A percentile compares a stretch with the other conserved stretches of the same genome.
phyloP scores from a whole-genome alignment of 2,113 vertebrate genomes.

The Gambusia holbrooki region DNA sequence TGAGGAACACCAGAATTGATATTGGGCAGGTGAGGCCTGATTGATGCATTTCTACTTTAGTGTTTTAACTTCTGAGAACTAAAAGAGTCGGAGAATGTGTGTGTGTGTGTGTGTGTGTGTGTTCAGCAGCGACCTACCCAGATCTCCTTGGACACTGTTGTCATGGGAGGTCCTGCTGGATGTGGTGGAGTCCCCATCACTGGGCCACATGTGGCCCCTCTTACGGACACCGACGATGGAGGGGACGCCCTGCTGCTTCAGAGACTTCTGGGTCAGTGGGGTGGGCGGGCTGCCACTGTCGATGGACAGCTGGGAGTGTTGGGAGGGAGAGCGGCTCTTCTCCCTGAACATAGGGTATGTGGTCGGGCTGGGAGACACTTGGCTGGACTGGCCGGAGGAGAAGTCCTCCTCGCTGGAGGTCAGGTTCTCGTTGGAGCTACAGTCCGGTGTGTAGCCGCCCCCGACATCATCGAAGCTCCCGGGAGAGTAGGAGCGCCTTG shows the following conservation, averaged over 20 bases:
- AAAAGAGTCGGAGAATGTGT: neutral
- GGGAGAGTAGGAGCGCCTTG: constrained; percentile 90
- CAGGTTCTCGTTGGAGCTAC: constrained; percentile 98
- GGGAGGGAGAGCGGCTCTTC: constrained; percentile 93
- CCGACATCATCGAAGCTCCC: constrained; percentile 91
- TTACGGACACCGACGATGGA: constrained; percentile 86
- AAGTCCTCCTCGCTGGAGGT: constrained; percentile 98
- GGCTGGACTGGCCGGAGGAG: constrained; percentile 94
- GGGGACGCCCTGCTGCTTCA: constrained; percentile 85
- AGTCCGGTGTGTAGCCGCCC: constrained; percentile 95
- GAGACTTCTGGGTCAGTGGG: constrained; percentile 89
- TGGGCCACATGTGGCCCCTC: constrained; percentile 90
- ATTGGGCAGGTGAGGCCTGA: neutral
- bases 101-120: neutral
- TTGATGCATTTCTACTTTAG: constrained; percentile 4
- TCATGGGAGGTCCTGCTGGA: constrained; percentile 85
- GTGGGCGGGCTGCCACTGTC: constrained; percentile 96
- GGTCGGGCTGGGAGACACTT: constrained; percentile 93
- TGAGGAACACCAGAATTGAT: no score
- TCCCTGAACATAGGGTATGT: constrained; percentile 86
- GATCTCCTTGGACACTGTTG: constrained; percentile 88
- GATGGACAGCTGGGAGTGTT: constrained; percentile 94
- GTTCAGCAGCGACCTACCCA: constrained; percentile 81
- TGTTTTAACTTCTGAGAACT: constrained; percentile 21
- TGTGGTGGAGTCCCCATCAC: constrained; percentile 85